Evolutionary conservation across 2,113 vertebrate genomes (phyloP).

Genomic region (Microcebus griseorufus): DNA sequence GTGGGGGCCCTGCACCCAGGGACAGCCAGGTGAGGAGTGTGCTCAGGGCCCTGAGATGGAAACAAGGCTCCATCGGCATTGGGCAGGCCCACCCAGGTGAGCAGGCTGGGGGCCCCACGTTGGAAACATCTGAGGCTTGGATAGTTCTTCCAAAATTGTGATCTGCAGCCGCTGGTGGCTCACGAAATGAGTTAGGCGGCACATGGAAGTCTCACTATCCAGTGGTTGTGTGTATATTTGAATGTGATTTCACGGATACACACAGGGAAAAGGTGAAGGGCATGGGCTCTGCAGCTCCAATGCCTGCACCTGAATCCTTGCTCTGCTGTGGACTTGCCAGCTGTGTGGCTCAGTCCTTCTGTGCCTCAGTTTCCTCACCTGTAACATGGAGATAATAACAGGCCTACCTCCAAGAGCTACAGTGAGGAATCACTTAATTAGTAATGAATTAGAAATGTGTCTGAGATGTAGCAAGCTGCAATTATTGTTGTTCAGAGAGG

Average conservation of each 20-base stretch:
- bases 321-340: neutral
- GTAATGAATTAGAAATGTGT: too few relatives aligned
- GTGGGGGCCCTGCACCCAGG: neutral
- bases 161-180: neutral
- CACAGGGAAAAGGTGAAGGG: too few relatives aligned
- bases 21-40: too few relatives aligned
- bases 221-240: neutral
- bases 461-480: too few relatives aligned
- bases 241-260: neutral
- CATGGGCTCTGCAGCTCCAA: neutral
- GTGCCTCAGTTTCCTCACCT: neutral
- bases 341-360: neutral
- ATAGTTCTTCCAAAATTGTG: neutral
- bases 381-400: neutral
- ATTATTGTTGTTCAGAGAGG: too few relatives aligned
- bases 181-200: neutral
- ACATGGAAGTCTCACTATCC: neutral
- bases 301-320: neutral
- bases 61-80: neutral
- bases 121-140: neutral
- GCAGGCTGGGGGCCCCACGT: too few relatives aligned
- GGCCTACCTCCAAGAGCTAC: too few relatives aligned
- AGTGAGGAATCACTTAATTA: too few relatives aligned
- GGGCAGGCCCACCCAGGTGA: neutral
- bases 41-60: neutral